phyloP scores from a whole-genome alignment of 2,797 vertebrate genomes.

The Pterois miles region DNA sequence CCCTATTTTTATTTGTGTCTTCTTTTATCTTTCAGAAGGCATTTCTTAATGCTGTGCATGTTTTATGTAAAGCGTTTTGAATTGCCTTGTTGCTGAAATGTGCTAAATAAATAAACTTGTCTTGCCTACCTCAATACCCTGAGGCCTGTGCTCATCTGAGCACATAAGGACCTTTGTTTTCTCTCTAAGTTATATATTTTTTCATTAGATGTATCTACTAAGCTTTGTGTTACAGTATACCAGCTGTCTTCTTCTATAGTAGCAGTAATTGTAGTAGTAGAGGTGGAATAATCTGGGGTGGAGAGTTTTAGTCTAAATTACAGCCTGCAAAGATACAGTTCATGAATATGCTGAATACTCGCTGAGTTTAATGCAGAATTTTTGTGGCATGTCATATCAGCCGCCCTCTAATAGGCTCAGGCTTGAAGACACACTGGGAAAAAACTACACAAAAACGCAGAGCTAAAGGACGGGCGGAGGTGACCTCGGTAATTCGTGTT shows the following conservation, averaged over 20 bases:
- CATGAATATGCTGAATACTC: neutral
- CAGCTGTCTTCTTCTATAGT: neutral
- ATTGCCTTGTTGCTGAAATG: too few species aligned
- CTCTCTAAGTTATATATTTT: neutral
- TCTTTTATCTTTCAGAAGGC: accelerated
- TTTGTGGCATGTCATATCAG: constrained; percentile 11
- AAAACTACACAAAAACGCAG: neutral
- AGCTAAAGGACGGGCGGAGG: constrained; percentile 14
- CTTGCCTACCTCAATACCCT: neutral
- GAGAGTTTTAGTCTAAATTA: neutral
- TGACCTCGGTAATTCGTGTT: constrained; percentile 60
- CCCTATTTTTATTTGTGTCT: too few species aligned
- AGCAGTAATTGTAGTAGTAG: neutral
- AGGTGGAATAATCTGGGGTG: neutral
- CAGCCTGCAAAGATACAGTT: constrained; percentile 2
- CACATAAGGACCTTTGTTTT: neutral
- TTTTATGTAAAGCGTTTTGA: too few species aligned
- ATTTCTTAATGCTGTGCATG: too few species aligned
- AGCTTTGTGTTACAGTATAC: neutral
- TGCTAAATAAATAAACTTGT: too few species aligned
- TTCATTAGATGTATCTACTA: neutral
- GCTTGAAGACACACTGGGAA: neutral
- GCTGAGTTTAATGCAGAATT: neutral
- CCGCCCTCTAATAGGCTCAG: neutral
- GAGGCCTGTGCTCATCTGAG: neutral